Evolutionary conservation across 2,888 invertebrate species (phyloP), one percentile per base, ranked within the genome.

Genomic region (Aphodius granarius): DNA sequence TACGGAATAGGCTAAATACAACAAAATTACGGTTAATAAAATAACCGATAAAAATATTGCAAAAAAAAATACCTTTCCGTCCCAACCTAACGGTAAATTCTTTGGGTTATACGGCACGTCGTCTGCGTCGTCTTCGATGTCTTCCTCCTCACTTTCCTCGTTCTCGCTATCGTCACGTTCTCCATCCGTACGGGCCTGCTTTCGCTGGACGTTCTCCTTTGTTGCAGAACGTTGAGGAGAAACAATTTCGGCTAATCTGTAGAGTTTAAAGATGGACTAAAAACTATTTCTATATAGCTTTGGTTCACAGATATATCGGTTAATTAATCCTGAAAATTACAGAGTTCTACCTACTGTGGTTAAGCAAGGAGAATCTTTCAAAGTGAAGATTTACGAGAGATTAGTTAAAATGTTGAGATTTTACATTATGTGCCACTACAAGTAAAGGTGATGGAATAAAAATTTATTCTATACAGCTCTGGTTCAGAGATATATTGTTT

Each of bases 71-170:
- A 93, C 94, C 89, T 98, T 99, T 74, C 98, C 98, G 88, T 99
- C 99, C 98, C 98, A 99, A 0, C 99, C 99, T 0, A 99, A 91
- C 0, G 99, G 99, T 75, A 99, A 89, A 89, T 99, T 99, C 88
- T 99, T 99, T 0, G 99, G 99, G 89, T 99, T 99, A 87, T 99
- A 99, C 0, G 99, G 99, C 43, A 99, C 96, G 84, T 98, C 97
- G 79, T 97, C 96, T 81, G 97, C 96, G 77, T 93, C 92, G 82
- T 96, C 96, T 77, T 97, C 95, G 68, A 95, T 95, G 71, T 93
- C 94, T 79, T 92, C 92, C 71, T 91, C 90, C 3, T 91, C 96
- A 81, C 95, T 95, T 72, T 94, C 96, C 82, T 97, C 97, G 19
- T 93, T 95, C 84, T 96, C 96, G 71, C 96, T 96, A 85, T 97